Evolutionary conservation across 2,113 vertebrate genomes (phyloP).

Genomic region (Mionectes macconnelli): DNA sequence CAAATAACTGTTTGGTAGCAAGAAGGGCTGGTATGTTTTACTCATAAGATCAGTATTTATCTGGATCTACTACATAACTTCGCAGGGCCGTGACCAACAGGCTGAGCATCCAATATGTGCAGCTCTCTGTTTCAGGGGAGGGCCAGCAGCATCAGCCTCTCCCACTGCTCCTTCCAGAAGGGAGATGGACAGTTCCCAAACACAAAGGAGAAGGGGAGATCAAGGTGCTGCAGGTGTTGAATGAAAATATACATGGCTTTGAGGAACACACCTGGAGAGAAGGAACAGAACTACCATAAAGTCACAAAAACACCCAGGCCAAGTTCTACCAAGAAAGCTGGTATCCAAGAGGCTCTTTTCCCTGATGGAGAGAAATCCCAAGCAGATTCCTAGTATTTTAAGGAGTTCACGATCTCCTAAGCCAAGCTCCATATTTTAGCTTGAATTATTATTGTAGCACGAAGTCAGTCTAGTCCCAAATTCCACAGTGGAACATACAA

Average conservation of each 20-base stretch:
- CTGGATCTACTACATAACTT: not conserved
- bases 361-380: not conserved
- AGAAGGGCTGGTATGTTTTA: not conserved
- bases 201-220: not conserved
- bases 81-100: rapidly evolving
- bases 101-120: rapidly evolving
- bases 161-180: not conserved
- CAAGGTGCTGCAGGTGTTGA: not conserved
- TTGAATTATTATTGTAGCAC: not conserved
- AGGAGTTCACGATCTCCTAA: not conserved
- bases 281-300: not conserved
- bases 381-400: not conserved
- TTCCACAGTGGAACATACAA: not conserved
- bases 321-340: not conserved
- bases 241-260: not conserved
- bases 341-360: not conserved
- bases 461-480: not conserved
- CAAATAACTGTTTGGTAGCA: not conserved
- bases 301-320: not conserved
- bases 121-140: not conserved
- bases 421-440: not conserved
- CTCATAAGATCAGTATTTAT: not conserved
- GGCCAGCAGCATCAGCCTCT: not conserved
- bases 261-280: not conserved
- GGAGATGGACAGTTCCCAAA: not conserved